phyloP scores from a whole-genome alignment of 2,113 vertebrate genomes.

The Catagonus wagneri region DNA sequence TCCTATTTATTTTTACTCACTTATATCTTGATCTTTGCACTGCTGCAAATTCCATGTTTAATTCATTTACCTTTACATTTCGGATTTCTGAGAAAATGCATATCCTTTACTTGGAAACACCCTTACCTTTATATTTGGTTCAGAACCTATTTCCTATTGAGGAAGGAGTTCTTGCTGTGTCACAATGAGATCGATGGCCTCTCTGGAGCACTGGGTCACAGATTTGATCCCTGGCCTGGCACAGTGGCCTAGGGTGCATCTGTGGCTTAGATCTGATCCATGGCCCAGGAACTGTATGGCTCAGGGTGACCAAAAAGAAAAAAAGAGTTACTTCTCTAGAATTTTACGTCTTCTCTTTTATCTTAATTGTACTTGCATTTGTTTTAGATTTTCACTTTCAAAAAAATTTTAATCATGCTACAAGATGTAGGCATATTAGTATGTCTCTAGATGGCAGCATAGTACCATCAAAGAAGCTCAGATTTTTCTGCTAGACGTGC shows the following conservation, averaged over 20 bases:
- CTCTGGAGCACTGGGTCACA: no score
- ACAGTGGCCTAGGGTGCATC: no score
- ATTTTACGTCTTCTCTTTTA: background rate
- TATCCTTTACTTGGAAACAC: background rate
- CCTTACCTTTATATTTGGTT: background rate
- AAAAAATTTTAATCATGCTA: background rate
- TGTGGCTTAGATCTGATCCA: no score
- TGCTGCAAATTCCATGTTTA: background rate
- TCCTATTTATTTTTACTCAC: background rate
- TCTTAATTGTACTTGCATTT: background rate
- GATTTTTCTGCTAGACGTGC: background rate
- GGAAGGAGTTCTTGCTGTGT: background rate
- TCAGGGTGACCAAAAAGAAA: no score
- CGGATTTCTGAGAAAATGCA: conserved; percentile 28
- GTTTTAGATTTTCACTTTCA: background rate
- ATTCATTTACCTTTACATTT: background rate
- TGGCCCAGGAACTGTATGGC: no score
- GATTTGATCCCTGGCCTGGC: no score
- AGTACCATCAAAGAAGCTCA: conserved; percentile 1
- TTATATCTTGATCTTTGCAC: background rate
- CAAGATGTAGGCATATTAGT: background rate
- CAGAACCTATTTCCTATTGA: background rate
- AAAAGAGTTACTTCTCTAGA: background rate
- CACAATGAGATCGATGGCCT: no score
- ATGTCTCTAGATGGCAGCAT: conserved; percentile 69